Conservation (phyloP, 2,113 vertebrate species). For the Cinclus cinclus region DNA sequence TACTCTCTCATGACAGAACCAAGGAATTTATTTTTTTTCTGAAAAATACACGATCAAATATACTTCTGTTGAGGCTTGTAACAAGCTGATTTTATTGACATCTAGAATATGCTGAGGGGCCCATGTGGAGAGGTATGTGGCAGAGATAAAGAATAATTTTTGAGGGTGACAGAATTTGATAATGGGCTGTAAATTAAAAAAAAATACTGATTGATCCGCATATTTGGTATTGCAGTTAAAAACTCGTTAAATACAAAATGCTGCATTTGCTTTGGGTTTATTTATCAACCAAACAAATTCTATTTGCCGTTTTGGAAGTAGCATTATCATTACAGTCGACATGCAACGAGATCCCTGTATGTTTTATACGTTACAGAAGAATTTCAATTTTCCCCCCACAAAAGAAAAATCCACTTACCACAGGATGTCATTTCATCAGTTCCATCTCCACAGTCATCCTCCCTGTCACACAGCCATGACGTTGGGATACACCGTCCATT, state of each 20-base stretch:
- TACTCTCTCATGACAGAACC: background rate
- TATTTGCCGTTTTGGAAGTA: background rate
- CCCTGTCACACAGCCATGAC: slow-evolving; percentile 90
- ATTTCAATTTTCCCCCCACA: fast-evolving
- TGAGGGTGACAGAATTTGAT: background rate
- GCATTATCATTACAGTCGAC: background rate
- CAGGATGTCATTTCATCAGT: slow-evolving; percentile 89
- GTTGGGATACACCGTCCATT: slow-evolving; percentile 91
- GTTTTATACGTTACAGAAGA: background rate
- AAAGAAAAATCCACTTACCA: slow-evolving; percentile 76
- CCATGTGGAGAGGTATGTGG: background rate
- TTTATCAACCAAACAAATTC: background rate
- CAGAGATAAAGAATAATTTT: background rate
- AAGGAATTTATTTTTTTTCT: background rate
- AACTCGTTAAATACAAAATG: background rate
- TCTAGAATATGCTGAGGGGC: background rate
- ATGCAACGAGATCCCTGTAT: background rate
- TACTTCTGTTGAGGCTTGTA: background rate
- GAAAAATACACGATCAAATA: background rate
- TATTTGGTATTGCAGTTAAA: background rate
- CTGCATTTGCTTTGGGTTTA: background rate
- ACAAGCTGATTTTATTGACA: background rate
- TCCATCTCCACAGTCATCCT: slow-evolving; percentile 92
- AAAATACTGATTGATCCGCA: background rate
- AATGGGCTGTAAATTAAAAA: background rate